phyloP scores from a whole-genome alignment of 2,113 vertebrate genomes.

The Hippocampus zosterae region DNA sequence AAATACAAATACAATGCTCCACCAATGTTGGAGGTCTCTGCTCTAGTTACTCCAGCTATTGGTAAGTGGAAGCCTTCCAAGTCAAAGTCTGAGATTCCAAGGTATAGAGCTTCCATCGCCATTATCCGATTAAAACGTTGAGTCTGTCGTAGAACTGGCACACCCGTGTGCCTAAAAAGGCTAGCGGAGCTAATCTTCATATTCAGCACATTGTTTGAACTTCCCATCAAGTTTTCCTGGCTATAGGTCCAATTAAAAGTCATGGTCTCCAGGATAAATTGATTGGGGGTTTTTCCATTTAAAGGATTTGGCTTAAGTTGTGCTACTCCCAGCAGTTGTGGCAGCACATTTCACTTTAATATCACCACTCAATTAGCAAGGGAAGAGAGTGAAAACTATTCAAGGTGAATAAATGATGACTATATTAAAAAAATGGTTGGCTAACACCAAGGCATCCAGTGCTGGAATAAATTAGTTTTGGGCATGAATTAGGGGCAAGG shows the following conservation, averaged over 20 bases:
- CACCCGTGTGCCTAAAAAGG: constrained; percentile 12
- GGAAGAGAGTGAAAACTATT: constrained; percentile 55
- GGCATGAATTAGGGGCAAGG: constrained; percentile 20
- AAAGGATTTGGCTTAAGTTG: constrained; percentile 45
- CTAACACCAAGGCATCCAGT: constrained; percentile 26
- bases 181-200: constrained; percentile 14
- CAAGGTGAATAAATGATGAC: constrained; percentile 61
- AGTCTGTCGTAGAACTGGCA: constrained; percentile 16
- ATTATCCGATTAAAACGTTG: constrained; percentile 14
- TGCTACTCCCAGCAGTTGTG: constrained; percentile 47
- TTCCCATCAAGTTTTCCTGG: constrained; percentile 31
- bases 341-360: constrained; percentile 59
- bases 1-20: no score
- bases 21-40: no score
- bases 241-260: constrained; percentile 62
- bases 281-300: constrained; percentile 47
- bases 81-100: no score
- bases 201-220: constrained; percentile 20
- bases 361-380: constrained; percentile 61
- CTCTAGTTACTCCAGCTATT: no score
- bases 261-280: constrained; percentile 33
- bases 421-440: constrained; percentile 46
- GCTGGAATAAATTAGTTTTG: constrained; percentile 46
- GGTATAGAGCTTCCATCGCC: background rate
- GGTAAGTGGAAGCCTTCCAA: no score